These are phyloP conservation scores for Mesodorylaimus sp. DNA, from an alignment of 2,888 invertebrate species.

Conservation along the genomic window DNA sequence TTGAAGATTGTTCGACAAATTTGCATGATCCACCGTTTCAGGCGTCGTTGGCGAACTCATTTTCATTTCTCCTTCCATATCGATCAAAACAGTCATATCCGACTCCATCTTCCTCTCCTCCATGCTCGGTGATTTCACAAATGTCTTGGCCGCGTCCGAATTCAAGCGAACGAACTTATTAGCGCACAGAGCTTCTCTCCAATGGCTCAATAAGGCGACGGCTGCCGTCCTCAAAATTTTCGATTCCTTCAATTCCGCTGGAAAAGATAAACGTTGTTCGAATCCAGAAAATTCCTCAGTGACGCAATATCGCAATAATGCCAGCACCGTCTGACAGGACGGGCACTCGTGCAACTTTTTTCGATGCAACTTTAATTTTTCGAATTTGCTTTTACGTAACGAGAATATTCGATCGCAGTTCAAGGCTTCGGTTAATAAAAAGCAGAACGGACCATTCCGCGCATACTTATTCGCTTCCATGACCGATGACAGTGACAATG, in stretches of 20 bases:
- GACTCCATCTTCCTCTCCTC: too few species aligned
- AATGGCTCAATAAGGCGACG: conserved; percentile 22
- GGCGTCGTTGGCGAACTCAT: too few species aligned
- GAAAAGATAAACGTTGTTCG: background rate
- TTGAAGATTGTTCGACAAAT: too few species aligned
- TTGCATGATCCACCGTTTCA: too few species aligned
- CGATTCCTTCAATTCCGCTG: background rate
- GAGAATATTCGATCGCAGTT: too few species aligned
- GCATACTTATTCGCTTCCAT: background rate
- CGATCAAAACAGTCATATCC: too few species aligned
- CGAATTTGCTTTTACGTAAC: conserved; percentile 14
- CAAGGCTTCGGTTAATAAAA: conserved; percentile 17
- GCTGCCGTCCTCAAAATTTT: conserved; percentile 16
- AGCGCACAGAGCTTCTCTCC: conserved; percentile 23
- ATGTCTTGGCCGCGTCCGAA: background rate
- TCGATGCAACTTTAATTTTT: conserved; percentile 14
- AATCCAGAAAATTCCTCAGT: background rate
- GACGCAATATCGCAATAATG: conserved; percentile 4
- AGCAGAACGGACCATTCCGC: conserved; percentile 13
- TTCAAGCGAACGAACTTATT: conserved; percentile 14
- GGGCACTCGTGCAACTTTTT: conserved; percentile 10
- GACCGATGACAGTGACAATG: background rate
- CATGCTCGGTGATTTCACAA: too few species aligned
- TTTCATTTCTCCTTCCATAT: too few species aligned
- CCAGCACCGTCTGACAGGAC: conserved; percentile 8